Evolutionary conservation across 1,140 invertebrate species (phyloP), one percentile per base, ranked within the genome.

Genomic region (Acromyrmex charruanus): DNA sequence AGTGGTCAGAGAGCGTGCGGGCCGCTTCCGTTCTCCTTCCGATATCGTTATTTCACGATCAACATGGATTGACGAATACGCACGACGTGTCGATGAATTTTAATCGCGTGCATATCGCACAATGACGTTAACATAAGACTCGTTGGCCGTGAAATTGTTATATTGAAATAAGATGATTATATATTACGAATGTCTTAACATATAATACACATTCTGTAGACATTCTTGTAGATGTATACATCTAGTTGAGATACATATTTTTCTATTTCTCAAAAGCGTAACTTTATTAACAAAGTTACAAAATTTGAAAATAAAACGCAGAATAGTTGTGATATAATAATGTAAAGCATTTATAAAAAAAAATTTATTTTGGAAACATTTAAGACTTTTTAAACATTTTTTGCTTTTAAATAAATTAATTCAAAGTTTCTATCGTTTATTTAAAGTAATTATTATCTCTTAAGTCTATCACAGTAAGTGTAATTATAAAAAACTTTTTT

Each of bases 31-130:
- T 81, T 58, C 68, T 77, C 69, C 72, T 81, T 55, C 65, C 55
- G 44, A n/a, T 39, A 53, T 88, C 80, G 87, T 88, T 89, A 74
- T 88, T 85, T 59, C 88, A 16, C 88, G 84, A 88, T 89, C 84
- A 88, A 79, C 87, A 51, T 55, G 25, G 71, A 88, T 63, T 89
- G 88, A 85, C 88, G 74, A 51, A 84, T 66, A 88, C 49, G 63
- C 72, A 72, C 16, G 31, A 21, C 49, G 35, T 58, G 65, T 49
- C 65, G 49, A 58, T 79, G 88, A 72, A 88, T 85, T 84, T 88
- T 89, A 82, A 59, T 88, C 80, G 74, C 18, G 0, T 9, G 10
- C 18, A 35, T 14, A 59, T 25, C 55, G 55, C 21, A 10, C 25
- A n/a, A n/a, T 53, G 4, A 65, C 31, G 72, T n/a, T 87, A 82